phyloP scores from a whole-genome alignment of 2,888 invertebrate species.

The Augochlorella aurata region DNA sequence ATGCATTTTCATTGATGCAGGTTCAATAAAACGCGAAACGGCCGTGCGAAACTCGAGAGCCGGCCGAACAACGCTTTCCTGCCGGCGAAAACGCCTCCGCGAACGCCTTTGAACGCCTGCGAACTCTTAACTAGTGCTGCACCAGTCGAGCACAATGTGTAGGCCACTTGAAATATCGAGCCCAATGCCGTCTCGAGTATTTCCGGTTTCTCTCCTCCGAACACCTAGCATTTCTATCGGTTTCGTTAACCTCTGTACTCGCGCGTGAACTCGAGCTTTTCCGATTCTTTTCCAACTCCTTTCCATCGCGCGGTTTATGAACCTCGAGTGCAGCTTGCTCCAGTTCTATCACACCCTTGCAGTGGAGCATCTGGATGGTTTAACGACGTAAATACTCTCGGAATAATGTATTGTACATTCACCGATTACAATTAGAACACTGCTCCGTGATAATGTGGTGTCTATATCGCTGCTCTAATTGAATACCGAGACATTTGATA shows the following conservation, averaged over 20 bases:
- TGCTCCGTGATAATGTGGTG: too few relatives aligned
- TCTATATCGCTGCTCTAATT: too few relatives aligned
- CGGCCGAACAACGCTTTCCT: conserved; percentile 7
- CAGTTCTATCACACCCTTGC: too few relatives aligned
- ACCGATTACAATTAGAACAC: too few relatives aligned
- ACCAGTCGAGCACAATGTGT: neutral
- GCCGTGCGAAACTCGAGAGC: conserved; percentile 11
- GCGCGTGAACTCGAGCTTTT: too few relatives aligned
- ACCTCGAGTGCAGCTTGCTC: too few relatives aligned
- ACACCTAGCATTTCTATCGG: neutral
- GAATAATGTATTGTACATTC: too few relatives aligned
- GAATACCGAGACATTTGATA: too few relatives aligned
- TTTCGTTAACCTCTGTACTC: neutral
- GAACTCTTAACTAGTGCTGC: conserved; percentile 8
- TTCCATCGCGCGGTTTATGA: too few relatives aligned
- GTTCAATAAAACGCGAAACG: conserved; percentile 26
- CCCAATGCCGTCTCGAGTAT: neutral
- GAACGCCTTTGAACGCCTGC: conserved; percentile 12
- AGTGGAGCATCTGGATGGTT: too few relatives aligned
- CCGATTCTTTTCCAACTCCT: too few relatives aligned
- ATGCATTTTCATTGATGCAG: conserved; percentile 13
- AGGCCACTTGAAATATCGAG: conserved; percentile 8
- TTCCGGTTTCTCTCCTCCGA: neutral
- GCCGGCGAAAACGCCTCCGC: neutral
- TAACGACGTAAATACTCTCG: too few relatives aligned